These are phyloP conservation scores for Danio jaintianensis DNA, from an alignment of 2,797 vertebrate genomes.

Conservation along the genomic window DNA sequence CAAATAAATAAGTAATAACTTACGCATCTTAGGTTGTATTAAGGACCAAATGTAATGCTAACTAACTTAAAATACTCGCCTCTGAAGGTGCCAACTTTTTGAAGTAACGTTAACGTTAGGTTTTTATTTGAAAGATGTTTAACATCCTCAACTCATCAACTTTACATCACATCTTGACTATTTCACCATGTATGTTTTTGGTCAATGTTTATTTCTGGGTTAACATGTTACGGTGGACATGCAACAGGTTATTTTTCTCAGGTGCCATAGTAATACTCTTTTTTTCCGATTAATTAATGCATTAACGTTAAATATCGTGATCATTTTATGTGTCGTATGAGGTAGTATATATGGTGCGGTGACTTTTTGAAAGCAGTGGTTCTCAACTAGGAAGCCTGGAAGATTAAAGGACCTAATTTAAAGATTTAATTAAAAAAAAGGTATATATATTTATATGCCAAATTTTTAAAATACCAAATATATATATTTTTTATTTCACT, in stretches of 20 bases:
- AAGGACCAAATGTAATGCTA: neutral
- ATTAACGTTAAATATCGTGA: neutral
- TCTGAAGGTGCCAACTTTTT: neutral
- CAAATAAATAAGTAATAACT: neutral
- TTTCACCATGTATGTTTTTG: neutral
- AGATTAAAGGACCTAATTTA: no score
- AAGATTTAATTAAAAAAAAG: no score
- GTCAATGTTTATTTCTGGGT: neutral
- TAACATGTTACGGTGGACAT: neutral
- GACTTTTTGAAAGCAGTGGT: no score
- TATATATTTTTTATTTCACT: no score
- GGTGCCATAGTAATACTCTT: neutral
- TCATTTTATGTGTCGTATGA: neutral
- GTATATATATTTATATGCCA: no score
- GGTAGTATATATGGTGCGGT: no score
- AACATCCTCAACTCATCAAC: neutral
- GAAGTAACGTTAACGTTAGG: no score
- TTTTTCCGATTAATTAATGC: neutral
- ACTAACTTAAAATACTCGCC: neutral
- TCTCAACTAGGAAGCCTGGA: no score
- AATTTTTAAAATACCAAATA: no score
- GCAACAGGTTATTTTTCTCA: slow-evolving; percentile 29
- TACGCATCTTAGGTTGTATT: neutral
- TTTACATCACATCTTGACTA: neutral
- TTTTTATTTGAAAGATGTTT: neutral